Evolutionary conservation across 2,113 vertebrate species (phyloP).

Genomic region (Nestor notabilis): DNA sequence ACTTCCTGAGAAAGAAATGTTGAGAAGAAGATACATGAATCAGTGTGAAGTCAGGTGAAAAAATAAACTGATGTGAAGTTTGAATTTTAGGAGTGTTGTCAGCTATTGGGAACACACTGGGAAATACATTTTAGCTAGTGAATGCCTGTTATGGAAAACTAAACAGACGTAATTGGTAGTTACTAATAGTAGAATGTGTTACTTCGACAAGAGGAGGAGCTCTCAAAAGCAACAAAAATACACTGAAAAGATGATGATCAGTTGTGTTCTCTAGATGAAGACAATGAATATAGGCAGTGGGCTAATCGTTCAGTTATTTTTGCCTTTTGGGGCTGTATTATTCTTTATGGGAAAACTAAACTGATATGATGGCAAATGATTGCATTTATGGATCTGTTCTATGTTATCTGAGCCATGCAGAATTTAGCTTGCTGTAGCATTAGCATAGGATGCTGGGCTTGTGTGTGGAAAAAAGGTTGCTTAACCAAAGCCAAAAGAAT

Average conservation of each 20-base stretch:
- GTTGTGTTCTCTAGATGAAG: background rate
- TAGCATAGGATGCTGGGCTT: background rate
- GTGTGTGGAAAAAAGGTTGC: background rate
- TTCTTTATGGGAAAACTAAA: background rate
- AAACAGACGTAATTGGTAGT: background rate
- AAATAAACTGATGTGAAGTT: background rate
- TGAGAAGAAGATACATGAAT: background rate
- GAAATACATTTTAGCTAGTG: background rate
- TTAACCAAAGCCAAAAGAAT: background rate
- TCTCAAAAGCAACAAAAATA: background rate
- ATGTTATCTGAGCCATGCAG: background rate
- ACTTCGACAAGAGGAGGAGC: background rate
- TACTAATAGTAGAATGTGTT: background rate
- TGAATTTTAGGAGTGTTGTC: background rate
- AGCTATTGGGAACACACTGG: background rate
- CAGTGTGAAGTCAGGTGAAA: background rate
- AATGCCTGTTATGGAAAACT: background rate
- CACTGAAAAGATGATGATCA: background rate
- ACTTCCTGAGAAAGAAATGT: background rate
- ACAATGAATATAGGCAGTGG: background rate
- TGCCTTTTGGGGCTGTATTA: background rate
- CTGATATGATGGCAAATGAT: background rate
- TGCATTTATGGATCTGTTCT: background rate
- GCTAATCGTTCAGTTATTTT: background rate
- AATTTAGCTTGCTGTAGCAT: background rate